Evolutionary conservation across 2,888 invertebrate species (phyloP), one percentile per base, ranked within the genome.

Genomic region (Tetropium fuscum): DNA sequence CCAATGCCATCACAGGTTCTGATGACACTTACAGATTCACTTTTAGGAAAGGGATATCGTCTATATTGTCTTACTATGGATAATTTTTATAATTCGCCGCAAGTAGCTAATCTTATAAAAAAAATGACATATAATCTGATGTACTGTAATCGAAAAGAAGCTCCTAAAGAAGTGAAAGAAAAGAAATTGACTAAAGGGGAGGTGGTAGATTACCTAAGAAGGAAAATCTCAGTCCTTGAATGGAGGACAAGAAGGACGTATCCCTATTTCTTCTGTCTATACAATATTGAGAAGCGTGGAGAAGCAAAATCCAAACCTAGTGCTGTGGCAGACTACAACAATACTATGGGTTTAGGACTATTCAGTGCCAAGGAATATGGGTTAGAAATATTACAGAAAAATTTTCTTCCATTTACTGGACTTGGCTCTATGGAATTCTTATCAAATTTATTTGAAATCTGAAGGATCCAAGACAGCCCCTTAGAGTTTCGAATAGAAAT

Each of bases 361-460:
- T 22, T 61, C 62, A 6, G 11, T 62, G 3, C 10, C 66, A 1
- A 53, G 36, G 65, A 62, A 71, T 68, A 56, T 62, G 44, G 55
- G 69, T 53, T 25, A 64, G 60, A 69, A 71, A 56, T 63, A 60
- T 53, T 68, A 69, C 40, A 71, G 62, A 53, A 71, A 70, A 58
- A 60, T 70, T 49, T 70, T 66, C 64, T 66, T 64, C 19, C 70
- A 70, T 36, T 32, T 69, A 10, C n/a, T 70, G 22, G 69, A 71
- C 11, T 48, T 63, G 16, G 58, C 65, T 10, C 16, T 70, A 2
- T 69, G 65, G 63, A 70, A 71, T 49, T 58, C 71, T n/a, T 70
- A 63, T n/a, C n/a, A n/a, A n/a, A n/a, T n/a, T n/a, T n/a, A n/a
- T n/a, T n/a, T n/a, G n/a, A n/a, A n/a, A n/a, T n/a, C n/a, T n/a